phyloP scores from a whole-genome alignment of 1,140 invertebrate species.

The Amphibalanus amphitrite region DNA sequence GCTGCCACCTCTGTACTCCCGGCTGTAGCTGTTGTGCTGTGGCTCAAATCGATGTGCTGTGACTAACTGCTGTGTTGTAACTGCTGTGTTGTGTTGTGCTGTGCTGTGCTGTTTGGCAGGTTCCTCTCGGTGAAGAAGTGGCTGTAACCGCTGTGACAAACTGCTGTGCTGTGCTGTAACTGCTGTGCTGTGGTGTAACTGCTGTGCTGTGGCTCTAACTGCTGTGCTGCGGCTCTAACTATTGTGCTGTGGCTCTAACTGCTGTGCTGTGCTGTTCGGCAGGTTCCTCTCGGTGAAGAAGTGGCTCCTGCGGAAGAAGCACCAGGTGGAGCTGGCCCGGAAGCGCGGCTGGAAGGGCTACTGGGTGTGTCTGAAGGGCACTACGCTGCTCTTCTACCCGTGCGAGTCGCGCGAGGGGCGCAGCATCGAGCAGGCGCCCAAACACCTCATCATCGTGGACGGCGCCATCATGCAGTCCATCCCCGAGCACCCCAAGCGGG shows the following conservation, averaged over 20 bases:
- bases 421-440: constrained; percentile 76
- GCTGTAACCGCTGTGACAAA: no score
- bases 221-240: not conserved
- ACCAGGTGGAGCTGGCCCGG: constrained; percentile 85
- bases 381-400: constrained; percentile 88
- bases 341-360: constrained; percentile 95
- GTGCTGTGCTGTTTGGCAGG: no score
- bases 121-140: constrained; percentile 60
- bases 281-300: constrained; percentile 97
- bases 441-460: constrained; percentile 91
- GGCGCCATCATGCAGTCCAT: constrained; percentile 96
- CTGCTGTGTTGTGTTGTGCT: no score
- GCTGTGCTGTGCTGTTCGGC: constrained; percentile 18
- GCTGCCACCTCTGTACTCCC: no score
- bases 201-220: no score
- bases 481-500: constrained; percentile 91
- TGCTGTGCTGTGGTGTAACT: not conserved
- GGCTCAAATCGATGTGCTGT: not conserved
- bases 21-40: no score
- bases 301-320: constrained; percentile 90
- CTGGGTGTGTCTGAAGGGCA: constrained; percentile 95
- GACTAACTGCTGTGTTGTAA: no score
- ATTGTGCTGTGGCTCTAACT: not conserved
- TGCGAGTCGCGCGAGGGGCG: constrained; percentile 76
- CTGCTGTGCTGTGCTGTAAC: no score